Percentiles rank a stretch among this genome's conserved stretches.
phyloP scores from a whole-genome alignment of 2,113 vertebrate species.

The Panthera tigris region DNA sequence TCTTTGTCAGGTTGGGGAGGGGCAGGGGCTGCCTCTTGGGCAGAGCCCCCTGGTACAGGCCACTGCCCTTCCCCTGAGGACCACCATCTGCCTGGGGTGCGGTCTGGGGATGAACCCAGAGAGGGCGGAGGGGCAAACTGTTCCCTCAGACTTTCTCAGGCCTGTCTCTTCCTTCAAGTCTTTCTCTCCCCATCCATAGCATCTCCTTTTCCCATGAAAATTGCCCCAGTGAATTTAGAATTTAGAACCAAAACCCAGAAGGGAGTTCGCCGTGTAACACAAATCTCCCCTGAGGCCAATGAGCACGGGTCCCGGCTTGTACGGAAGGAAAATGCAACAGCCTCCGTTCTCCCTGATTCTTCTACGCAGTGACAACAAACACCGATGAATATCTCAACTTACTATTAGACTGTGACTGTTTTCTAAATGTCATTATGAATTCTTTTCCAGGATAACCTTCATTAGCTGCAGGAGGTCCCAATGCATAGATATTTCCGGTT shows the following conservation, averaged over 20 bases:
- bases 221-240: not conserved
- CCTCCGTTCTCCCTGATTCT: not conserved
- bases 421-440: not conserved
- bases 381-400: not conserved
- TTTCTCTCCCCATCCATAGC: not conserved
- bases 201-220: not conserved
- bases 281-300: not conserved
- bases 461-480: not conserved
- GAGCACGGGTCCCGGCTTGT: not conserved
- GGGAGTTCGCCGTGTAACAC: not conserved
- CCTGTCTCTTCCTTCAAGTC: not conserved
- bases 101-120: rapidly evolving
- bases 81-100: not conserved
- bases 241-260: not conserved
- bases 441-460: not conserved
- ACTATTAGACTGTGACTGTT: not conserved
- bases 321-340: not conserved
- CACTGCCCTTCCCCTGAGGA: rapidly evolving
- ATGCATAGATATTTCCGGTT: not conserved
- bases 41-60: not conserved
- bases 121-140: not conserved
- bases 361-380: not conserved
- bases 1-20: not conserved
- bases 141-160: not conserved
- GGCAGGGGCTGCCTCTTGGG: not conserved